Evolutionary conservation across 2,797 vertebrate genomes (phyloP).

Genomic region (Pelobates cultripes): DNA sequence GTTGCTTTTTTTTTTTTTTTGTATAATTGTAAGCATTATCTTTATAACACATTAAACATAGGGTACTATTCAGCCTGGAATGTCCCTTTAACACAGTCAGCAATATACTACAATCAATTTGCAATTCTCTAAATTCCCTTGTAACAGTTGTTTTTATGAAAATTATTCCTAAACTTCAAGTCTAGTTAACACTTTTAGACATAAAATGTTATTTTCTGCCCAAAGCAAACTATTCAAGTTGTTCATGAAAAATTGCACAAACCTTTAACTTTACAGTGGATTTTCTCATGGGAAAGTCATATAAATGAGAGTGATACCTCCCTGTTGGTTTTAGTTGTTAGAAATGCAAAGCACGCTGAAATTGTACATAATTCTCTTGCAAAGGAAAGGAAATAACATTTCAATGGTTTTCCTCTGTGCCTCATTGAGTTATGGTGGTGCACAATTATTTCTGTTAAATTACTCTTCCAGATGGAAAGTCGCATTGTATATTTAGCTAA

Average conservation of each 20-base stretch:
- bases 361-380: slow-evolving; percentile 87
- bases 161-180: slow-evolving; percentile 68
- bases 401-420: slow-evolving; percentile 88
- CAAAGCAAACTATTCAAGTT: slow-evolving; percentile 76
- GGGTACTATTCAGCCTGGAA: too few relatives aligned
- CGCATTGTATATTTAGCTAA: slow-evolving; percentile 81
- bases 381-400: slow-evolving; percentile 91
- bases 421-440: slow-evolving; percentile 85
- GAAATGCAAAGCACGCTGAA: slow-evolving; percentile 83
- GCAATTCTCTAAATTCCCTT: slow-evolving; percentile 60
- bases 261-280: slow-evolving; percentile 80
- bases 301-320: slow-evolving; percentile 87
- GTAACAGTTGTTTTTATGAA: slow-evolving; percentile 51
- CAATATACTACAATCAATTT: slow-evolving; percentile 66
- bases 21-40: too few relatives aligned
- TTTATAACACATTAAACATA: too few relatives aligned
- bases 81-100: slow-evolving; percentile 52
- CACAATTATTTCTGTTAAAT: slow-evolving; percentile 87
- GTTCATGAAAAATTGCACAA: slow-evolving; percentile 77
- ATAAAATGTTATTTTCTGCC: slow-evolving; percentile 72
- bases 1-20: too few relatives aligned
- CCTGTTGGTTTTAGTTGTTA: slow-evolving; percentile 80
- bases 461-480: slow-evolving; percentile 83
- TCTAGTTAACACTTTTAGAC: slow-evolving; percentile 72
- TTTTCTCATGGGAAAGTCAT: slow-evolving; percentile 85